These are phyloP conservation scores for Vespertilio murinus DNA, from an alignment of 2,797 vertebrate species.

Conservation along the genomic window DNA sequence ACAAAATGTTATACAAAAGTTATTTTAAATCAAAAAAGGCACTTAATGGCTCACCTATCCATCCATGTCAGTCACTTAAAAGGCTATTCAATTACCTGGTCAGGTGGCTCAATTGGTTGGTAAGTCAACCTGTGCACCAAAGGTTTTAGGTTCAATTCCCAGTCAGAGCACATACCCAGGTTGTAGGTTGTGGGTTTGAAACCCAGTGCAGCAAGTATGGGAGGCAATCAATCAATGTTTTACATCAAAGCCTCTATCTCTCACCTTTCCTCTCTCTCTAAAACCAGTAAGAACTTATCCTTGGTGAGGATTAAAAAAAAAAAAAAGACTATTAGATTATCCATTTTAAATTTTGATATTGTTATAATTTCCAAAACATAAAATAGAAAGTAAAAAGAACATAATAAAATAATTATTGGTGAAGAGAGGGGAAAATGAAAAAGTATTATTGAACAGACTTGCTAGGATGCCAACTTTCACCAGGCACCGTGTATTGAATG, in stretches of 20 bases:
- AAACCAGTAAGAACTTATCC: neutral
- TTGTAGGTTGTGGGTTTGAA: neutral
- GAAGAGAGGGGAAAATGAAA: neutral
- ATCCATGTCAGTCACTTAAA: neutral
- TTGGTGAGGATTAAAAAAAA: neutral
- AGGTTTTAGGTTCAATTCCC: neutral
- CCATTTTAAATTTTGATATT: constrained; percentile 21
- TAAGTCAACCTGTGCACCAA: neutral
- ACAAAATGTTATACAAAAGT: neutral
- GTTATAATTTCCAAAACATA: neutral
- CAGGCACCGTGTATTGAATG: neutral
- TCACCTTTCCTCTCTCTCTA: neutral
- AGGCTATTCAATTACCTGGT: constrained; percentile 1
- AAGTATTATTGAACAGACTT: neutral
- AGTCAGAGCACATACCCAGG: neutral
- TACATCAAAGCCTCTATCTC: neutral
- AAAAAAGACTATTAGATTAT: constrained; percentile 25
- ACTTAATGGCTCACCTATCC: neutral
- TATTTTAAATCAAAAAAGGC: constrained; percentile 7
- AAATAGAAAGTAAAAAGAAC: neutral
- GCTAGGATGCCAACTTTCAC: neutral
- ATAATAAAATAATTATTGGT: neutral
- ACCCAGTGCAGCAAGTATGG: neutral
- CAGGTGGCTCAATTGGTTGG: neutral
- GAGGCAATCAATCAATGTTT: neutral